phyloP scores from a whole-genome alignment of 35 echinoderm and acorn worm species.

The Antedon bifida region DNA sequence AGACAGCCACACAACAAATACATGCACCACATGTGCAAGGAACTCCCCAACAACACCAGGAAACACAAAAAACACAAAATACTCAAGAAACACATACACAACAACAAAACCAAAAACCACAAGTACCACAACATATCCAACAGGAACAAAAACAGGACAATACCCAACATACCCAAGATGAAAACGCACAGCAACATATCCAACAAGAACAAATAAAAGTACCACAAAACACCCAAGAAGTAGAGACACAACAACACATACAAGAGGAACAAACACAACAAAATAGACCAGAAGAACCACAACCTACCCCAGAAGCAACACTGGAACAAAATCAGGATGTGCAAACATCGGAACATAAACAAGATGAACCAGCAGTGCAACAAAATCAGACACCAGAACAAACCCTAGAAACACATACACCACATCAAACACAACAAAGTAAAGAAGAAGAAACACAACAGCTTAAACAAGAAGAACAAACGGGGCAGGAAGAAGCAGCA shows the following conservation, averaged over 20 bases:
- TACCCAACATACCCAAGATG: neutral
- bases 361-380: too few species aligned
- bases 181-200: neutral
- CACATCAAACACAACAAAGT: neutral
- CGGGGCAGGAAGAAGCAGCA: neutral
- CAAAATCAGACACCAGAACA: too few species aligned
- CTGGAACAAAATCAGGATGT: too few species aligned
- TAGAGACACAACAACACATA: too few species aligned
- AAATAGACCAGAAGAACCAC: too few species aligned
- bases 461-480: too few species aligned
- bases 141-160: neutral
- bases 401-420: neutral
- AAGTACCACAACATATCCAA: neutral
- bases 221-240: too few species aligned
- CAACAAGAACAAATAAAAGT: neutral
- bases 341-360: too few species aligned
- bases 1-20: neutral
- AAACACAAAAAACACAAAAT: neutral
- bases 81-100: neutral
- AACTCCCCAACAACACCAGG: neutral
- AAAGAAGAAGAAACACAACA: neutral
- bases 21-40: too few species aligned
- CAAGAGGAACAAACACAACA: too few species aligned
- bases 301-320: too few species aligned
- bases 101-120: neutral